Evolutionary conservation across 2,888 invertebrate species (phyloP), one percentile per base, ranked within the genome.

Genomic region (Acanthopleura granulata): DNA sequence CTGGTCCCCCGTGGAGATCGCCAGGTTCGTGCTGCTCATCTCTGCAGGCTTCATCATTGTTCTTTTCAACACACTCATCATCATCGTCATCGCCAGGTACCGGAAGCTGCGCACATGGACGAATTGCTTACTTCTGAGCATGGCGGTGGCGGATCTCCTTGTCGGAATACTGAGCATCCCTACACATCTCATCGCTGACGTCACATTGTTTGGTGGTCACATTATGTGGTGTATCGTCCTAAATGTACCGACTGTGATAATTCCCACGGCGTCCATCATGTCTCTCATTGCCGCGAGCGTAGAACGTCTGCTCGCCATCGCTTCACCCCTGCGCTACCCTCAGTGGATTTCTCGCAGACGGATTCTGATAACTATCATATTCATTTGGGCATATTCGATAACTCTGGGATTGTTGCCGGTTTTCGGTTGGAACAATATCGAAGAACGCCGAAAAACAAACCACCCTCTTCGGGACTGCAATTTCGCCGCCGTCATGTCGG

Each of bases 391-490:
- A 3, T 66, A 66, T 27, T 16, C 66, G 29, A 27, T 22, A 27
- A 27, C 27, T 3, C 29, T 66, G 1, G 66, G 25, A 22, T 15
- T 27, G 25, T 27, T 66, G 22, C 66, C 66, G 1, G 16, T 66
- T 27, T 16, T 66, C 14, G 66, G 66, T 27, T 66, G 66, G 66
- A 66, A 66, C 25, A 66, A 66, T 27, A 66, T 66, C 22, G 66
- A 27, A 22, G 66, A 66, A 66, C 66, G 66, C 22, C 18, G 22
- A 27, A 25, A 66, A 15, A 16, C 22, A 27, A 66, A 66, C 25
- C 16, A 22, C 15, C 18, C 66, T 15, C 29, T 66, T 3, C 22
- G 16, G 16, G 66, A 66, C 66, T 66, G 66, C 25, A 66, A 66
- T 27, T 66, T 66, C 25, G 66, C 66, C 1, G 66, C 66, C 29